Conservation (phyloP, 2,888 invertebrate species). For the Lasioglossum vierecki region DNA sequence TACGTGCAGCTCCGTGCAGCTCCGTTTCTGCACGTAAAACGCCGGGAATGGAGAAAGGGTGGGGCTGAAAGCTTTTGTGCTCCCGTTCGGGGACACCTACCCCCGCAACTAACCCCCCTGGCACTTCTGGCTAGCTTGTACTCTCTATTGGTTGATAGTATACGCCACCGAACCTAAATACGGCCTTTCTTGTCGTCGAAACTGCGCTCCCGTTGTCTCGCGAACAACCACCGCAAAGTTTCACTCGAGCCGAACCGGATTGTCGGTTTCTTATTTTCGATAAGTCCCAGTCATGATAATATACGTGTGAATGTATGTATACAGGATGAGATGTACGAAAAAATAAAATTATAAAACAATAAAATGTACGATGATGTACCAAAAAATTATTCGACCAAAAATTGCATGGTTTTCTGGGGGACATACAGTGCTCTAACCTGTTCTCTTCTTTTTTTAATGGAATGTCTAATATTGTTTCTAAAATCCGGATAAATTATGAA, state of each 20-base stretch:
- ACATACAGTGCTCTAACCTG: too few species aligned
- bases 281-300: not conserved
- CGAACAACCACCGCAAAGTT: slow-evolving; percentile 48
- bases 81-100: slow-evolving; percentile 55
- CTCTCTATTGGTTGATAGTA: slow-evolving; percentile 68
- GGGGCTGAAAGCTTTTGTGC: slow-evolving; percentile 69
- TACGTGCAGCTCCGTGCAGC: not conserved
- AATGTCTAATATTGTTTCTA: too few species aligned
- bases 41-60: slow-evolving; percentile 12
- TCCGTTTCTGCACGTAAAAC: slow-evolving; percentile 52
- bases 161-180: slow-evolving; percentile 47
- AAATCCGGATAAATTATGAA: too few species aligned
- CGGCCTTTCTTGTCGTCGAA: slow-evolving; percentile 66
- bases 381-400: too few species aligned
- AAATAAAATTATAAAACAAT: too few species aligned
- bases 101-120: slow-evolving; percentile 37
- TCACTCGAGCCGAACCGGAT: slow-evolving; percentile 26
- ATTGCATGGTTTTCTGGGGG: too few species aligned
- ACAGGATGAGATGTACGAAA: too few species aligned
- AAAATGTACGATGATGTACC: too few species aligned
- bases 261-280: slow-evolving; percentile 14
- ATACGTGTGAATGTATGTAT: too few species aligned
- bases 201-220: slow-evolving; percentile 58
- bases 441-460: too few species aligned
- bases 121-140: slow-evolving; percentile 26